Conservation (phyloP, 1,140 invertebrate species). For the Pseudachorutes palmiensis region DNA sequence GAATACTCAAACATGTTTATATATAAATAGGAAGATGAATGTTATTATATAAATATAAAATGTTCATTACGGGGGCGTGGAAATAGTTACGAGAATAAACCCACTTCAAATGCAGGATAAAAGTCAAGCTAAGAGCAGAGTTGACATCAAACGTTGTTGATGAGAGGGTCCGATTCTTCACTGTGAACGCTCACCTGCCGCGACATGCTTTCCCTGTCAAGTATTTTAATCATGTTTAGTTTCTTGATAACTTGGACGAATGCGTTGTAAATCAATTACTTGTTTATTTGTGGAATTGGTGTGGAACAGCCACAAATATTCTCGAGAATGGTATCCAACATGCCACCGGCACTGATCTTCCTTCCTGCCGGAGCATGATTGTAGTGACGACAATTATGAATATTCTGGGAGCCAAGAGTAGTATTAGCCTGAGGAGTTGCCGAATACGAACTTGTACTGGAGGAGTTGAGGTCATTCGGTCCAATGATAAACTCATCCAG, state of each 20-base stretch:
- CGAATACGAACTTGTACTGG: not conserved
- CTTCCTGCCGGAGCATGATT: not conserved
- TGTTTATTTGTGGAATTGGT: not conserved
- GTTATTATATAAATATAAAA: too few species aligned
- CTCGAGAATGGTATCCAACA: conserved; percentile 36
- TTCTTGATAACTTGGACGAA: not conserved
- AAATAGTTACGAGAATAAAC: too few species aligned
- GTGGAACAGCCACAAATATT: conserved; percentile 35
- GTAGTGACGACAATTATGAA: not conserved
- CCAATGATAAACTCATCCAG: conserved; percentile 64
- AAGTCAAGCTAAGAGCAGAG: too few species aligned
- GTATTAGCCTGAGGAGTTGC: not conserved
- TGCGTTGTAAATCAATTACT: not conserved
- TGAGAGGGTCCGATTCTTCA: not conserved
- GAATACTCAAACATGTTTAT: too few species aligned
- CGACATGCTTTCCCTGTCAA: not conserved
- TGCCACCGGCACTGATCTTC: conserved; percentile 24
- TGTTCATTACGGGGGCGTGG: too few species aligned
- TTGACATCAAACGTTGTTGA: conserved; percentile 8
- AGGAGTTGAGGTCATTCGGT: conserved; percentile 18
- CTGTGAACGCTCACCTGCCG: not conserved
- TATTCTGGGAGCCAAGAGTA: not conserved
- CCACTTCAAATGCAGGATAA: too few species aligned
- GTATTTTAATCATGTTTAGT: not conserved
- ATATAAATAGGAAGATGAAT: too few species aligned